phyloP scores from a whole-genome alignment of 2,113 vertebrate genomes.

The human region GRCh38 chr12:15542501-15543000 shows the following conservation, averaged over 20 bases:
- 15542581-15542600: not conserved
- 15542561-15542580: not conserved
- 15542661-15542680: not conserved
- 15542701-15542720: not conserved
- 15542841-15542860: not conserved
- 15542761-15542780: not conserved
- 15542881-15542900: not conserved
- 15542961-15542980: not conserved
- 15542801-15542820: not conserved
- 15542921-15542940: not conserved
- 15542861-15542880: not conserved
- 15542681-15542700: not conserved
- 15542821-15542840: not conserved
- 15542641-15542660: not conserved
- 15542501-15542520: not conserved
- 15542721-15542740: not conserved
- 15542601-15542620: not conserved
- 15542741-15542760: not conserved
- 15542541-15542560: not conserved
- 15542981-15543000: not conserved
- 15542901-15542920: not conserved
- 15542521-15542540: not conserved
- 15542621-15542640: not conserved
- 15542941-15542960: not conserved
- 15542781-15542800: not conserved